phyloP scores from a whole-genome alignment of 1,140 invertebrate species.

The Cotesia vestalis region DNA sequence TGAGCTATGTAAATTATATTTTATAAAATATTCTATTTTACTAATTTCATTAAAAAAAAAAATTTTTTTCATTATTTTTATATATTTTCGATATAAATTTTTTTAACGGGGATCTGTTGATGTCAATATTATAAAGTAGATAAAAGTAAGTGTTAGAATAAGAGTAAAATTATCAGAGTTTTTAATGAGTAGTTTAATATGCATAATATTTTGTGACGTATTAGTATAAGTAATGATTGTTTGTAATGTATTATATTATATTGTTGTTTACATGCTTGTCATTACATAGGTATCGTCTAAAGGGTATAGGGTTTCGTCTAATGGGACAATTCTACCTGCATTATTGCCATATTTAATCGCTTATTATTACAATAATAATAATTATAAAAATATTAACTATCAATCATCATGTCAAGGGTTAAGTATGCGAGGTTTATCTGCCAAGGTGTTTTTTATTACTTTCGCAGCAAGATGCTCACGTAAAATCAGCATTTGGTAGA shows the following conservation, averaged over 20 bases:
- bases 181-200: too few relatives aligned
- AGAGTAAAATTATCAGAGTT: too few relatives aligned
- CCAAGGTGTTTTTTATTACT: slow-evolving; percentile 33
- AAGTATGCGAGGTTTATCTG: slow-evolving; percentile 13
- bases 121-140: too few relatives aligned
- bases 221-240: slow-evolving; percentile 1
- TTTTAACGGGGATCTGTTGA: too few relatives aligned
- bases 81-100: too few relatives aligned
- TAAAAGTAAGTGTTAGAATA: too few relatives aligned
- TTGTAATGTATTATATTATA: slow-evolving; percentile 2
- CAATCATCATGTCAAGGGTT: slow-evolving; percentile 39
- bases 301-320: slow-evolving; percentile 17
- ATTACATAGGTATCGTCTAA: slow-evolving; percentile 28
- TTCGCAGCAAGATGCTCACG: slow-evolving; percentile 63
- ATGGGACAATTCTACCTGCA: slow-evolving; percentile 32
- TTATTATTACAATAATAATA: neutral
- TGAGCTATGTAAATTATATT: too few relatives aligned
- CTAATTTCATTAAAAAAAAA: too few relatives aligned
- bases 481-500: slow-evolving; percentile 24
- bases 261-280: slow-evolving; percentile 26
- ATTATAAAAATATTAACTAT: slow-evolving; percentile 33
- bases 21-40: too few relatives aligned
- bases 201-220: neutral
- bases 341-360: slow-evolving; percentile 22
- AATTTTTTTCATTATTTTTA: too few relatives aligned